Conservation (phyloP, 2,888 invertebrate species). For the Dolomedes plantarius region DNA sequence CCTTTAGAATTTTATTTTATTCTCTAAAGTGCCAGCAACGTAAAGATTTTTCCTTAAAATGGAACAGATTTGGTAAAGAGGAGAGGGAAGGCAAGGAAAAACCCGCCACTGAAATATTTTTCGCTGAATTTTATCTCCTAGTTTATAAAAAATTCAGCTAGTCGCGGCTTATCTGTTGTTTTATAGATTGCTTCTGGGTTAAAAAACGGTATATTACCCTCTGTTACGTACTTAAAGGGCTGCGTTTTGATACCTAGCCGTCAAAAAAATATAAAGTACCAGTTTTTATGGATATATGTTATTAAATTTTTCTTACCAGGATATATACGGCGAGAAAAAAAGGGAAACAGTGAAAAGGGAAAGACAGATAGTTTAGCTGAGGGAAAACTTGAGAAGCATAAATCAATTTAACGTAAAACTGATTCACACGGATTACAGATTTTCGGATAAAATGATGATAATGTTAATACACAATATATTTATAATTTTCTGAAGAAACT, state of each 20-base stretch:
- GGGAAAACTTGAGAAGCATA: no score
- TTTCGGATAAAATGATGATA: no score
- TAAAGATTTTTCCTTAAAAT: slow-evolving; percentile 26
- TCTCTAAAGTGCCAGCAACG: slow-evolving; percentile 16
- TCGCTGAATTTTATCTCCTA: not conserved
- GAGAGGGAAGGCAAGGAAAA: not conserved
- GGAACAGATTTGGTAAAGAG: not conserved
- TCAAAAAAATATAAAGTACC: not conserved
- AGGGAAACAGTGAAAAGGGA: no score
- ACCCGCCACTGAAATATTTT: not conserved
- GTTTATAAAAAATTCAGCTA: not conserved
- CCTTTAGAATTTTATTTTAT: slow-evolving; percentile 17
- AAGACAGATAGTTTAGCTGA: no score
- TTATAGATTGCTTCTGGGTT: not conserved
- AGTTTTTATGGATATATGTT: not conserved
- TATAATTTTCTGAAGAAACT: no score
- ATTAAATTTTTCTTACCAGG: not conserved
- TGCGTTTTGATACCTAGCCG: not conserved
- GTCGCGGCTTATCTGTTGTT: not conserved
- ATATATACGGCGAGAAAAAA: no score
- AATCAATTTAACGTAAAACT: no score
- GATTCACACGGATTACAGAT: no score
- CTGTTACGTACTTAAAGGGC: not conserved
- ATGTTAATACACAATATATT: no score
- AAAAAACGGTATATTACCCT: not conserved